phyloP scores from a whole-genome alignment of 2,797 vertebrate species.

The Todus mexicanus region DNA sequence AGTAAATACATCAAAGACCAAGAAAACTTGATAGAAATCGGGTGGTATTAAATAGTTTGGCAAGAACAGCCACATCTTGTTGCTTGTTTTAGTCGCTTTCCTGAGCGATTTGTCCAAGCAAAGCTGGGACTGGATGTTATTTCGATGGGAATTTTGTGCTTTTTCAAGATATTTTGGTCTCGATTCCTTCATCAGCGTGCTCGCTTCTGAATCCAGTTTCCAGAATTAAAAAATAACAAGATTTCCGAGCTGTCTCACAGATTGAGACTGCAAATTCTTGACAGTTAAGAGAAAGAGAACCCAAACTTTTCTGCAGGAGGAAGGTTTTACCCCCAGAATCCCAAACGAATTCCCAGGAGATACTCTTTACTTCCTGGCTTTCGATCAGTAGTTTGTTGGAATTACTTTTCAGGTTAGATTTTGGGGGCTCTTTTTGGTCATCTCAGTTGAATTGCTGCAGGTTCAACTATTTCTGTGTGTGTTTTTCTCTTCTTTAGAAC shows the following conservation, averaged over 20 bases:
- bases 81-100: not conserved
- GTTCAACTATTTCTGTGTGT: not conserved
- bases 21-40: not conserved
- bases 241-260: too few species aligned
- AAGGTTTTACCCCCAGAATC: not conserved
- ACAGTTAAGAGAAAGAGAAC: not conserved
- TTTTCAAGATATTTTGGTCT: not conserved
- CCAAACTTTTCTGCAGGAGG: not conserved
- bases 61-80: not conserved
- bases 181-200: accelerated
- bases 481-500: not conserved
- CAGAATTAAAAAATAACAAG: not conserved
- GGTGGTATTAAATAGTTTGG: too few species aligned
- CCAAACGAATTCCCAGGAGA: not conserved
- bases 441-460: not conserved
- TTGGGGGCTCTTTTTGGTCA: not conserved
- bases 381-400: not conserved
- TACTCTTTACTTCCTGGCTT: not conserved
- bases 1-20: not conserved
- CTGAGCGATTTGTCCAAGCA: not conserved
- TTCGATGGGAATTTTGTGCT: not conserved
- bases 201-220: not conserved
- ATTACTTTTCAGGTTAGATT: not conserved
- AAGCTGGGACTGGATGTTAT: not conserved
- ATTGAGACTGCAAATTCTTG: not conserved